phyloP scores from a whole-genome alignment of 1,140 invertebrate species.

The Phthorimaea operculella region DNA sequence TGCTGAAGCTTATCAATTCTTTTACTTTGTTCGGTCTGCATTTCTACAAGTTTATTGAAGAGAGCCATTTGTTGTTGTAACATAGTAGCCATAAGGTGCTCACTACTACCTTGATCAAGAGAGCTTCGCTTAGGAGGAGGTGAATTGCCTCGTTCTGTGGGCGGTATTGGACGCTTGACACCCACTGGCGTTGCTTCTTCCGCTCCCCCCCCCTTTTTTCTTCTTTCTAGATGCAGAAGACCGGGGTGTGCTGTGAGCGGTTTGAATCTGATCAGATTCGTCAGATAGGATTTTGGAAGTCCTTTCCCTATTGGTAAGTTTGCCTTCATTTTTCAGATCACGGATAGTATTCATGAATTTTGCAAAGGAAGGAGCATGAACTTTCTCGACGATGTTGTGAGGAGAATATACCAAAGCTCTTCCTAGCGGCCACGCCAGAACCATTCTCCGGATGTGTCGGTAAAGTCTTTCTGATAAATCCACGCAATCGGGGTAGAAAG shows the following conservation, averaged over 20 bases:
- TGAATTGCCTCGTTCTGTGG: too few relatives aligned
- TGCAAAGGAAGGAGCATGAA: slow-evolving; percentile 2
- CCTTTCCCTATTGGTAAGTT: too few relatives aligned
- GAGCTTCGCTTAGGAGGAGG: background rate
- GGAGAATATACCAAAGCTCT: slow-evolving; percentile 7
- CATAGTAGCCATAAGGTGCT: background rate
- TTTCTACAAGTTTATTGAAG: slow-evolving; percentile 1
- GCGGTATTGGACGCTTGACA: too few relatives aligned
- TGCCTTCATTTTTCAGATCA: background rate
- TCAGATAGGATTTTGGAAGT: too few relatives aligned
- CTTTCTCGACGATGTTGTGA: slow-evolving; percentile 2
- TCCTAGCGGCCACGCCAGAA: slow-evolving; percentile 5
- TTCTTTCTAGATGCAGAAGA: background rate
- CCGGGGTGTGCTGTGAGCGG: background rate
- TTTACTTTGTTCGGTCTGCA: background rate
- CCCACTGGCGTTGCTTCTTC: too few relatives aligned
- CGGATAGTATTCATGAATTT: background rate
- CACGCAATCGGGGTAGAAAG: background rate
- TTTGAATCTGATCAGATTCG: too few relatives aligned
- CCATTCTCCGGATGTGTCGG: background rate
- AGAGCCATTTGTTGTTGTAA: slow-evolving; percentile 3
- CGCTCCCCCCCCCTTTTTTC: background rate
- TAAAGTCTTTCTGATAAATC: slow-evolving; percentile 1
- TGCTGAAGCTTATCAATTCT: slow-evolving; percentile 1
- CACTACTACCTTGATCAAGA: background rate